Percentiles rank a stretch among this genome's conserved stretches.
phyloP scores from a whole-genome alignment of 1,140 invertebrate species.

The Drosophila cardini region DNA sequence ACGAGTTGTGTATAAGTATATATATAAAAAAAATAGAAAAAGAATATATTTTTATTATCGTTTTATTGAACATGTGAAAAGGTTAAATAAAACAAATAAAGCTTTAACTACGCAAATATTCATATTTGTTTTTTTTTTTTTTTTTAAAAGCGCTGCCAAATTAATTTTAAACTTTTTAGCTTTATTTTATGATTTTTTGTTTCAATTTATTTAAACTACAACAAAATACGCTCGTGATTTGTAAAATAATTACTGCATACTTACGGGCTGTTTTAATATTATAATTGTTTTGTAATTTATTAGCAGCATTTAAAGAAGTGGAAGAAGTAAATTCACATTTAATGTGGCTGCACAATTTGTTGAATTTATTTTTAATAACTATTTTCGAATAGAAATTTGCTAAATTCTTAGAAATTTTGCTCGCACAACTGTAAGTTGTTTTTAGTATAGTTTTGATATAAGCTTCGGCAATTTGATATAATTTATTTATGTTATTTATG shows the following conservation, averaged over 20 bases:
- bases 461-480: constrained; percentile 60
- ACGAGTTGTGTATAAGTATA: constrained; percentile 44
- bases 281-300: constrained; percentile 44
- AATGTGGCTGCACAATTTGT: constrained; percentile 25
- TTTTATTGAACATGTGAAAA: constrained; percentile 38
- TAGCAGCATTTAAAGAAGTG: constrained; percentile 65
- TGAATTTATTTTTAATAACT: background rate
- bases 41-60: constrained; percentile 58
- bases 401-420: constrained; percentile 36
- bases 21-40: constrained; percentile 67
- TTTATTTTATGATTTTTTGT: constrained; percentile 4
- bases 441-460: constrained; percentile 45
- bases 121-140: background rate
- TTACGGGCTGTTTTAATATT: constrained; percentile 64
- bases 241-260: constrained; percentile 35
- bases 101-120: constrained; percentile 13
- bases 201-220: constrained; percentile 37
- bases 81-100: constrained; percentile 35
- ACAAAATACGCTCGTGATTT: constrained; percentile 11
- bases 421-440: constrained; percentile 48
- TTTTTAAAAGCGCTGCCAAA: constrained; percentile 31
- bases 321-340: constrained; percentile 45
- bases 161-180: constrained; percentile 23
- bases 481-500: constrained; percentile 51
- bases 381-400: constrained; percentile 26